Evolutionary conservation across 2,888 invertebrate species (phyloP).

Genomic region (Nasonia oneida): DNA sequence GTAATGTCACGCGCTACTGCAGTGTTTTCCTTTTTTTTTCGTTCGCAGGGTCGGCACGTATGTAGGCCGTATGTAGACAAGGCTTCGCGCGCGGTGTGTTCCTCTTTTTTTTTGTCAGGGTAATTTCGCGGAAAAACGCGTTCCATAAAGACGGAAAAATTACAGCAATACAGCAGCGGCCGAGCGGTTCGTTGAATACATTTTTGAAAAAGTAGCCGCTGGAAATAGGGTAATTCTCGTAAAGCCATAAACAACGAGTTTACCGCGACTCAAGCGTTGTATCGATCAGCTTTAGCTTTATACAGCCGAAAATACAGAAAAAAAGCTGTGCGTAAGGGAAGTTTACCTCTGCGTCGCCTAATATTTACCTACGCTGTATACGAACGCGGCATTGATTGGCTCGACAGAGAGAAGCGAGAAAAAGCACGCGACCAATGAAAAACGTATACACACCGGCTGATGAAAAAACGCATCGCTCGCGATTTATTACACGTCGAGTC

Average conservation of each 20-base stretch:
- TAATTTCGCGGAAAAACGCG: too few relatives aligned
- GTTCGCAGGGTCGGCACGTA: background rate
- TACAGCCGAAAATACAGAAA: background rate
- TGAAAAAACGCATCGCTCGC: background rate
- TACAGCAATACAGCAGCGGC: too few relatives aligned
- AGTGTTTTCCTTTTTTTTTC: background rate
- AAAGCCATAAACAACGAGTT: too few relatives aligned
- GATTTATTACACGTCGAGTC: conserved; percentile 6
- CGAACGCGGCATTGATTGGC: background rate
- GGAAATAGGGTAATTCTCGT: too few relatives aligned
- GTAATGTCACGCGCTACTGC: background rate
- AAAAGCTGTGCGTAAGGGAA: background rate
- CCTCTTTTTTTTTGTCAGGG: background rate
- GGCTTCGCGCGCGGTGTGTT: background rate
- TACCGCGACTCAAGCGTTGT: background rate
- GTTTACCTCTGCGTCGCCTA: conserved; percentile 4
- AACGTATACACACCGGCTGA: background rate
- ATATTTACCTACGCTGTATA: conserved; percentile 15
- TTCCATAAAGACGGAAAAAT: too few relatives aligned
- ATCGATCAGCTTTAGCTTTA: background rate
- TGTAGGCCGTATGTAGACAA: background rate
- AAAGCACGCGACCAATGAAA: background rate
- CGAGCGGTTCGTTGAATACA: too few relatives aligned
- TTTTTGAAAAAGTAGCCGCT: too few relatives aligned
- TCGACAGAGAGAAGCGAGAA: background rate